Percentiles rank a stretch among this genome's conserved stretches.
These are phyloP conservation scores for Lasioglossum baleicum DNA, from an alignment of 1,140 invertebrate genomes.

Conservation along the genomic window DNA sequence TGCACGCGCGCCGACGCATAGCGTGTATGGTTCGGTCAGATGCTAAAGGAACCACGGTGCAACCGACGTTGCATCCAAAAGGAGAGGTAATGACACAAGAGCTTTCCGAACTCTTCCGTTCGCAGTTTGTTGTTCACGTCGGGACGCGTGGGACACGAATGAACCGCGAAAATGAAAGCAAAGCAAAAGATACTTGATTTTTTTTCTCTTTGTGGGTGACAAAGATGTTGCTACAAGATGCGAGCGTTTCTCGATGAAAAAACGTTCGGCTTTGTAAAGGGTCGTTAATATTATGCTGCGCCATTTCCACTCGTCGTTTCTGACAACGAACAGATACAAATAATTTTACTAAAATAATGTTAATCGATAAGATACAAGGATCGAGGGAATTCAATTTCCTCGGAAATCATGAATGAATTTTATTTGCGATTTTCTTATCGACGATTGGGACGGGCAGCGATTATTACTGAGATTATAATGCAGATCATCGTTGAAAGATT, in stretches of 20 bases:
- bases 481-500: not conserved
- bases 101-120: conserved; percentile 21
- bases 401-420: not conserved
- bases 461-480: not conserved
- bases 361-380: too few species aligned
- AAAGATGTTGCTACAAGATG: conserved; percentile 11
- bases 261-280: too few species aligned
- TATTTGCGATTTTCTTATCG: not conserved
- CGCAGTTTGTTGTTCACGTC: not conserved
- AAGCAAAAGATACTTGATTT: conserved; percentile 10
- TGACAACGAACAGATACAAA: too few species aligned
- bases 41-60: conserved; percentile 33
- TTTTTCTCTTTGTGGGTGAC: conserved; percentile 22
- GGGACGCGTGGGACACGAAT: not conserved
- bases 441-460: not conserved
- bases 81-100: too few species aligned
- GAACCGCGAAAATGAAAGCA: not conserved
- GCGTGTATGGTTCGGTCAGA: conserved; percentile 12
- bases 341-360: too few species aligned
- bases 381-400: too few species aligned
- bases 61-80: conserved; percentile 32
- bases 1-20: not conserved
- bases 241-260: too few species aligned
- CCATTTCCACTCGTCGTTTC: too few species aligned
- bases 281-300: too few species aligned